phyloP scores from a whole-genome alignment of 2,113 vertebrate species.

The Psammodynastes pulverulentus region DNA sequence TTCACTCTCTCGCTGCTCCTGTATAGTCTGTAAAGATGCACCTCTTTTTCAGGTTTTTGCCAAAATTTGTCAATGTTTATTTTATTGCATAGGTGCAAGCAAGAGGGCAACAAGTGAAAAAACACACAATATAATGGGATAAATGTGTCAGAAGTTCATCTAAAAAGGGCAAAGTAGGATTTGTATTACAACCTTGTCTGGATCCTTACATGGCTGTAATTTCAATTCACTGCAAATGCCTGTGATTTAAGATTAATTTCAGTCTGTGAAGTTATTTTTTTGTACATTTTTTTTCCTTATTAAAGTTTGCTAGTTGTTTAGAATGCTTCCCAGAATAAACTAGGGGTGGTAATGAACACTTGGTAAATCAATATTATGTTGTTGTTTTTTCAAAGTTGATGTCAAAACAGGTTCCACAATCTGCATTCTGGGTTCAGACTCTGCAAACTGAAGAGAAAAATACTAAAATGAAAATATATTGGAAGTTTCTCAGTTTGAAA shows the following conservation, averaged over 20 bases:
- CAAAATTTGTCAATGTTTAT: background rate
- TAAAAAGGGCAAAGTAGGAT: background rate
- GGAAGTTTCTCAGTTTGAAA: background rate
- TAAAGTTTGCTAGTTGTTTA: background rate
- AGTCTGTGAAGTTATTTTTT: background rate
- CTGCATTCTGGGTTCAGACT: background rate
- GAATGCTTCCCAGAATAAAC: background rate
- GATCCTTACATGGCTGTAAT: background rate
- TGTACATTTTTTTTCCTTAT: background rate
- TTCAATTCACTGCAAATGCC: background rate
- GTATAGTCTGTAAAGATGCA: background rate
- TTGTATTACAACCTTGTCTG: background rate
- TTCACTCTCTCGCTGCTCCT: background rate
- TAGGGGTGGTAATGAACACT: background rate
- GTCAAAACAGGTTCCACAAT: background rate
- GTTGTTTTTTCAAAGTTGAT: background rate
- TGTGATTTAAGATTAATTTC: background rate
- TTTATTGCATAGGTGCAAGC: background rate
- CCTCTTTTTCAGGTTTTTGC: background rate
- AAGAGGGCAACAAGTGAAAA: background rate
- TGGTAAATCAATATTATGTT: background rate
- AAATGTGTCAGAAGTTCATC: background rate
- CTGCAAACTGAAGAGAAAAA: background rate
- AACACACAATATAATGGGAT: background rate
- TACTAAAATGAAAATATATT: background rate